Conservation (phyloP, 1,140 invertebrate species). For the Matsumurasca onukii region DNA sequence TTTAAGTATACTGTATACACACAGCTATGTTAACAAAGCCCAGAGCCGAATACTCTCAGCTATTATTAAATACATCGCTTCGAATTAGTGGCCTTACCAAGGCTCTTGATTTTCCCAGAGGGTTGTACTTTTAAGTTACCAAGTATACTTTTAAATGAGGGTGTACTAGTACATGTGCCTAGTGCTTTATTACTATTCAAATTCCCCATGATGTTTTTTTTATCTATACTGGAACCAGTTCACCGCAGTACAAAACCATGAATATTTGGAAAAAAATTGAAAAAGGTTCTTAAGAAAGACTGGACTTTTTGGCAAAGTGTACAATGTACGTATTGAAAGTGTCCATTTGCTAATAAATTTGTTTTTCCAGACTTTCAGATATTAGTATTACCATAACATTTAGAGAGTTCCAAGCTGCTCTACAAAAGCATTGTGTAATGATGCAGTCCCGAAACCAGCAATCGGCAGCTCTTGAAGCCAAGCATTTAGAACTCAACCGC, state of each 20-base stretch:
- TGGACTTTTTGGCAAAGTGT: too few relatives aligned
- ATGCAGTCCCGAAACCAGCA: background rate
- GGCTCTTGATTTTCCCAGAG: too few relatives aligned
- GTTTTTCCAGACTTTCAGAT: constrained; percentile 2
- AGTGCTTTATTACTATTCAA: too few relatives aligned
- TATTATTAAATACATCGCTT: too few relatives aligned
- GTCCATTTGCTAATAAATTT: background rate
- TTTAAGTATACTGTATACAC: too few relatives aligned
- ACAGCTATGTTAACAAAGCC: too few relatives aligned
- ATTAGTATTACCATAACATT: constrained; percentile 8
- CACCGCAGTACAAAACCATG: background rate
- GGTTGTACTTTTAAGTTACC: too few relatives aligned
- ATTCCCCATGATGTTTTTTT: background rate
- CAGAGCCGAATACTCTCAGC: too few relatives aligned
- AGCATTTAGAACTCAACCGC: background rate
- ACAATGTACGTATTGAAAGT: background rate
- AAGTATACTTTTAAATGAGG: too few relatives aligned
- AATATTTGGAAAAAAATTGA: background rate
- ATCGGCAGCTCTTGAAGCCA: background rate
- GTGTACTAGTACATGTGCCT: too few relatives aligned
- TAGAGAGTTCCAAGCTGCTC: constrained; percentile 14
- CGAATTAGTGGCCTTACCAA: too few relatives aligned
- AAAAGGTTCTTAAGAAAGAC: background rate
- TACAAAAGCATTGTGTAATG: constrained; percentile 10
- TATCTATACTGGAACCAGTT: background rate